phyloP scores from a whole-genome alignment of 2,113 vertebrate species.

The Callorhinus ursinus region DNA sequence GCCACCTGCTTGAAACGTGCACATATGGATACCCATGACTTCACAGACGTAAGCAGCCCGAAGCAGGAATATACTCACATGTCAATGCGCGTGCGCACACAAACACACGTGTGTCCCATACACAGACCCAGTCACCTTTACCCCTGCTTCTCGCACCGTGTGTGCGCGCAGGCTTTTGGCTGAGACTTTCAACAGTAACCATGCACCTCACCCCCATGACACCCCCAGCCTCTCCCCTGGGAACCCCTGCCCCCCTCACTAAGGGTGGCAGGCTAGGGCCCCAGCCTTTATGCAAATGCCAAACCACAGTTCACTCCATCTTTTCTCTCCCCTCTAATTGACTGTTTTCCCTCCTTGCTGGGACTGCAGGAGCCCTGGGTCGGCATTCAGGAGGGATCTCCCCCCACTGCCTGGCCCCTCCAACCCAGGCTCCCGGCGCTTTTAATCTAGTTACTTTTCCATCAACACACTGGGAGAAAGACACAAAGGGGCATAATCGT shows the following conservation, averaged over 20 bases:
- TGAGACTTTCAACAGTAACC: constrained; percentile 70
- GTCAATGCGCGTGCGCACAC: background rate
- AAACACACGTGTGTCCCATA: fast-evolving
- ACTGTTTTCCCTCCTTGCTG: constrained; percentile 83
- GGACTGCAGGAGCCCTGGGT: constrained; percentile 78
- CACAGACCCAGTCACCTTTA: background rate
- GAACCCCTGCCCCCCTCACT: constrained; percentile 71
- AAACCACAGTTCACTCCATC: constrained; percentile 75
- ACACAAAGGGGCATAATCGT: constrained; percentile 78
- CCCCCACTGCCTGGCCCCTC: constrained; percentile 68
- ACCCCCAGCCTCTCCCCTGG: constrained; percentile 72
- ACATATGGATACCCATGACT: background rate
- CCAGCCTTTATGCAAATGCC: constrained; percentile 86
- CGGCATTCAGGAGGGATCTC: constrained; percentile 73
- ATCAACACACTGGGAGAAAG: constrained; percentile 76
- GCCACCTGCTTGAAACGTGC: background rate
- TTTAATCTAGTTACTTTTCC: constrained; percentile 82
- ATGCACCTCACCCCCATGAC: constrained; percentile 45
- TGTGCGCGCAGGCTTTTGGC: background rate
- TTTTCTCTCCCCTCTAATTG: constrained; percentile 82
- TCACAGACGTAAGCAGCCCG: background rate
- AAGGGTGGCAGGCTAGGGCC: constrained; percentile 79
- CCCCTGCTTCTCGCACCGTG: background rate
- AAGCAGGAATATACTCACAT: background rate
- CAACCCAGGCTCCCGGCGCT: constrained; percentile 56